phyloP scores from a whole-genome alignment of 2,113 vertebrate genomes.

The Crotalus tigris region DNA sequence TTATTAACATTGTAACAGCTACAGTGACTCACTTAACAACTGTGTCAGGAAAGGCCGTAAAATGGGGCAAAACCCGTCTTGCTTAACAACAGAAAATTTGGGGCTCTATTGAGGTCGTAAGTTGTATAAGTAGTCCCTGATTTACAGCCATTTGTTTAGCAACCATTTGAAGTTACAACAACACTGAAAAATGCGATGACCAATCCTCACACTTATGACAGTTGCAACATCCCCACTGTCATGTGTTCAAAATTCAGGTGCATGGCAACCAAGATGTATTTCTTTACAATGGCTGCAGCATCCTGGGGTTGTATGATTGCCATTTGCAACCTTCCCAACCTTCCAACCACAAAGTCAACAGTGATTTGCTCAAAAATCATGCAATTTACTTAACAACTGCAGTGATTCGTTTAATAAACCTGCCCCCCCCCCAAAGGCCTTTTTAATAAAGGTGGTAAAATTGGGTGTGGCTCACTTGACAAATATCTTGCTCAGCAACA shows the following conservation, averaged over 20 bases:
- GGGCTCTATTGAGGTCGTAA: not conserved
- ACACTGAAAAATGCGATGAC: not conserved
- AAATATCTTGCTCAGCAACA: not conserved
- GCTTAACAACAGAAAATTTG: not conserved
- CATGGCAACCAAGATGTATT: not conserved
- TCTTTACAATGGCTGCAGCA: not conserved
- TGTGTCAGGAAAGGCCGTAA: not conserved
- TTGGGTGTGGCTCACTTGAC: not conserved
- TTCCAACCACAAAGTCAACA: not conserved
- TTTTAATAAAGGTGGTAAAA: not conserved
- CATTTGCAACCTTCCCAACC: not conserved
- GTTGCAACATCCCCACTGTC: not conserved
- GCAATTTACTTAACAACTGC: not conserved
- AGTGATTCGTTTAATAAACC: not conserved
- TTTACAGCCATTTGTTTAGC: not conserved
- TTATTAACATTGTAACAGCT: not conserved
- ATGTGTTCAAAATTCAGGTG: not conserved
- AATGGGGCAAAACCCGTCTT: not conserved
- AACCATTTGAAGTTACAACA: not conserved
- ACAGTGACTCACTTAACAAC: not conserved
- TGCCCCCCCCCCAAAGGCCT: not conserved
- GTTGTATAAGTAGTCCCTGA: not conserved
- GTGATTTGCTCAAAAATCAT: not conserved
- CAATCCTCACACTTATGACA: not conserved
- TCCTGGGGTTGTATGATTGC: not conserved